A percentile compares a stretch with the other conserved stretches of the same genome.
phyloP scores from a whole-genome alignment of 92 coral and sea anemone genomes.

The Phenganax subtilis region DNA sequence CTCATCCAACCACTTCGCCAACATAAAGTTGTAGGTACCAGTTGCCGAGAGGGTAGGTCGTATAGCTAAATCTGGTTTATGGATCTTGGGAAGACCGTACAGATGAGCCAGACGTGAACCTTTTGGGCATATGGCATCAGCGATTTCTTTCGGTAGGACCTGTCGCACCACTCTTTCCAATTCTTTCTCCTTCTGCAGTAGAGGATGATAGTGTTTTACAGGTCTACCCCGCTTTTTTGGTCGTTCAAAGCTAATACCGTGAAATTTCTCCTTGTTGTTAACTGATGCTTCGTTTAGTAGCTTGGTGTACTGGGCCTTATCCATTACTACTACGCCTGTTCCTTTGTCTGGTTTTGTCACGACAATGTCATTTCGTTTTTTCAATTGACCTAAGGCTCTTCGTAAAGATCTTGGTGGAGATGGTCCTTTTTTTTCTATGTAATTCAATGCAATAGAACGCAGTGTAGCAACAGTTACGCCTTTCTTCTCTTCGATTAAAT shows the following conservation, averaged over 20 bases:
- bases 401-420: conserved; percentile 26
- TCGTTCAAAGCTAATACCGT: neutral
- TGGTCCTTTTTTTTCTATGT: conserved; percentile 43
- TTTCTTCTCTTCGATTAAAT: neutral
- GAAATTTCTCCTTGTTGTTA: conserved; percentile 40
- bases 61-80: neutral
- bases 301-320: conserved; percentile 38
- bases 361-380: conserved; percentile 44
- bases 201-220: conserved; percentile 10
- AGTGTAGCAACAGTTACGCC: conserved; percentile 31
- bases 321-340: conserved; percentile 50
- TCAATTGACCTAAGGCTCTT: conserved; percentile 10
- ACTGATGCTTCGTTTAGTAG: conserved; percentile 51
- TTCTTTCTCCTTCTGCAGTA: conserved; percentile 11
- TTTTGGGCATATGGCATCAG: conserved; percentile 5
- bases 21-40: neutral
- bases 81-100: conserved; percentile 20
- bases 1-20: conserved; percentile 61
- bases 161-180: neutral
- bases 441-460: conserved; percentile 51
- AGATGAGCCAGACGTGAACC: conserved; percentile 24
- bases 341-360: conserved; percentile 55
- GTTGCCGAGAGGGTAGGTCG: neutral
- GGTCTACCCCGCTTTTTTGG: conserved; percentile 21
- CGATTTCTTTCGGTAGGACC: neutral